A percentile compares a stretch with the other conserved stretches of the same genome.
Evolutionary conservation across 2,797 vertebrate genomes (phyloP).

Genomic region (Gambelia wislizenii): DNA sequence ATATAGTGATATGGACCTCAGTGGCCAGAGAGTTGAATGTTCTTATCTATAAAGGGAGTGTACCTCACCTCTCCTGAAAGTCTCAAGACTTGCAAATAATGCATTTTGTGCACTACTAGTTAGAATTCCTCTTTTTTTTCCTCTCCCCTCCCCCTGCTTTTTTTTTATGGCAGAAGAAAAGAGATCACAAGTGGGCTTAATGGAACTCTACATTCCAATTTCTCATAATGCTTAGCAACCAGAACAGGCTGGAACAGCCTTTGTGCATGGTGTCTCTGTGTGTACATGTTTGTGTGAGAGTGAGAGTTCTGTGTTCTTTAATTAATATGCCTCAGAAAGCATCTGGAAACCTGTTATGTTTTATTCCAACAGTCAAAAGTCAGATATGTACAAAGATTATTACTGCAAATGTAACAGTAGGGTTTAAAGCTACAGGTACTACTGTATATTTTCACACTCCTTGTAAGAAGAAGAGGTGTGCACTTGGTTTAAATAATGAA

Average conservation of each 20-base stretch:
- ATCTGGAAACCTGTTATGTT: constrained; percentile 46
- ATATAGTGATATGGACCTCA: not conserved
- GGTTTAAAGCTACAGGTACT: constrained; percentile 20
- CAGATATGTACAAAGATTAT: constrained; percentile 13
- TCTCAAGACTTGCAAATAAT: constrained; percentile 6
- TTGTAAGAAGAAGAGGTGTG: not conserved
- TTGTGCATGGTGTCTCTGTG: constrained; percentile 3
- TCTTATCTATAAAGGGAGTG: rapidly evolving
- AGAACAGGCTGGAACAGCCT: constrained; percentile 18
- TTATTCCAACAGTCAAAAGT: constrained; percentile 45
- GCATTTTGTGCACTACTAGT: not conserved
- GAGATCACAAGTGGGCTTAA: constrained; percentile 54
- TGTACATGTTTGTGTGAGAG: constrained; percentile 36
- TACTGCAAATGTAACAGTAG: constrained; percentile 27
- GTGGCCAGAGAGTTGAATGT: not conserved
- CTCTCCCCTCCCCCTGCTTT: not conserved
- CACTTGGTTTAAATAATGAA: not conserved
- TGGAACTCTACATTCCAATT: constrained; percentile 69
- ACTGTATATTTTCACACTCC: constrained; percentile 18
- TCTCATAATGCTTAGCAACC: constrained; percentile 77
- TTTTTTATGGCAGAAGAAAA: constrained; percentile 38
- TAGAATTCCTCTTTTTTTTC: constrained; percentile 41
- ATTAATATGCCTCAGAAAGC: constrained; percentile 53
- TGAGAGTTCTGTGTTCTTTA: constrained; percentile 56
- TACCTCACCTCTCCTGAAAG: rapidly evolving